Conservation (phyloP, 1,140 invertebrate genomes). For the Pseudomyrmex sp. region DNA sequence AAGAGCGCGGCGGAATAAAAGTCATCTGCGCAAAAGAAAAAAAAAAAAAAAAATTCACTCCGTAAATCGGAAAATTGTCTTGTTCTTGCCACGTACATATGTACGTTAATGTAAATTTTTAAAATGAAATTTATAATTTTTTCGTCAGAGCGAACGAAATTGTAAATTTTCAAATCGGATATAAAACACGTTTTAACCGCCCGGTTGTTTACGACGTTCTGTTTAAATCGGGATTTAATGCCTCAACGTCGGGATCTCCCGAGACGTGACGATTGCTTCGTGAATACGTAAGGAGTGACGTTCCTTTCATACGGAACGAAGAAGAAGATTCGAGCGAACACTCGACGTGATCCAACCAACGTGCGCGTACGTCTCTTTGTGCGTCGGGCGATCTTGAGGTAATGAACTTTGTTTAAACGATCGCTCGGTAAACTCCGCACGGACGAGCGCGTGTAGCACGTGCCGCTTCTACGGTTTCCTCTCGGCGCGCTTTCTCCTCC, state of each 20-base stretch:
- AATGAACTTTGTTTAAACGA: constrained; percentile 79
- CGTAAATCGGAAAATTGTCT: constrained; percentile 27
- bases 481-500: constrained; percentile 51
- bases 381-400: constrained; percentile 64
- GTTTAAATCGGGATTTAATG: constrained; percentile 50
- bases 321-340: background rate
- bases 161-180: background rate
- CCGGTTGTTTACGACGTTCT: constrained; percentile 58
- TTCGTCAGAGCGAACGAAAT: background rate
- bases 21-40: constrained; percentile 21
- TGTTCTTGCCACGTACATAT: background rate
- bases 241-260: constrained; percentile 19
- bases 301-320: constrained; percentile 22
- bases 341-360: constrained; percentile 62
- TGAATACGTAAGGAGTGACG: constrained; percentile 63
- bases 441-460: constrained; percentile 71
- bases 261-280: constrained; percentile 19
- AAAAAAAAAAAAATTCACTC: background rate
- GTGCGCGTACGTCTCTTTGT: constrained; percentile 49
- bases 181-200: background rate
- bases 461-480: constrained; percentile 62
- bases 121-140: background rate
- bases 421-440: constrained; percentile 73
- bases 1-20: background rate
- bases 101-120: background rate